Percentiles rank a stretch among this genome's conserved stretches.
phyloP scores from a whole-genome alignment of 2,888 invertebrate genomes.

The Cyclophora punctaria region DNA sequence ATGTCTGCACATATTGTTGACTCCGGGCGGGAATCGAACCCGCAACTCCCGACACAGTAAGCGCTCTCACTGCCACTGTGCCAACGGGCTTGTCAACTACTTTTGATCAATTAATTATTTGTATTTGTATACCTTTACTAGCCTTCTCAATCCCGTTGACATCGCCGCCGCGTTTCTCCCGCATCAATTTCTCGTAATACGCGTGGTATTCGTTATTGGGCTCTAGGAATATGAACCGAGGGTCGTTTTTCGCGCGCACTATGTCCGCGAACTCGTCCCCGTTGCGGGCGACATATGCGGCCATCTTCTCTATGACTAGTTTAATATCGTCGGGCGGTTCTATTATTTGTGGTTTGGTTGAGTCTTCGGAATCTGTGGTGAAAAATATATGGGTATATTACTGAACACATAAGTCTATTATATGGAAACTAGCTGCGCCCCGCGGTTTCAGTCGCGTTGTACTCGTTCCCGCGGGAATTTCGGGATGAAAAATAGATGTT shows the following conservation, averaged over 20 bases:
- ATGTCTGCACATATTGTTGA: too few species aligned
- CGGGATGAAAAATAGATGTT: too few species aligned
- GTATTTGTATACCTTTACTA: constrained; percentile 19
- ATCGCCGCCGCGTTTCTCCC: constrained; percentile 37
- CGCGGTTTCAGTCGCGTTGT: too few species aligned
- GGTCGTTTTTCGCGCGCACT: constrained; percentile 87
- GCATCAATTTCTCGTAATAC: constrained; percentile 81
- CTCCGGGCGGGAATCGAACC: too few species aligned
- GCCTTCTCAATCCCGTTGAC: constrained; percentile 34
- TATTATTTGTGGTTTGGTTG: constrained; percentile 55
- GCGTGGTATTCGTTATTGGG: constrained; percentile 83
- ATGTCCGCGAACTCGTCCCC: constrained; percentile 95
- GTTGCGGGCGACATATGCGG: constrained; percentile 95
- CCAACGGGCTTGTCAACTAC: not conserved
- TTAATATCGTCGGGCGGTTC: constrained; percentile 88
- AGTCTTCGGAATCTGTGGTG: constrained; percentile 50
- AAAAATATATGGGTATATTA: not conserved
- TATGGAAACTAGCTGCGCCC: too few species aligned
- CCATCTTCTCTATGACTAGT: constrained; percentile 96
- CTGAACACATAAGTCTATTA: too few species aligned
- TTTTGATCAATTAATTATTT: constrained; percentile 14
- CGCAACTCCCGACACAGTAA: too few species aligned
- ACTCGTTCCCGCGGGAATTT: too few species aligned
- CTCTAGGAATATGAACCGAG: constrained; percentile 90
- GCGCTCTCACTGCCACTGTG: too few species aligned